A percentile compares a stretch with the other conserved stretches of the same genome.
These are phyloP conservation scores for Mungos mungo DNA, from an alignment of 2,113 vertebrate genomes.

Conservation along the genomic window DNA sequence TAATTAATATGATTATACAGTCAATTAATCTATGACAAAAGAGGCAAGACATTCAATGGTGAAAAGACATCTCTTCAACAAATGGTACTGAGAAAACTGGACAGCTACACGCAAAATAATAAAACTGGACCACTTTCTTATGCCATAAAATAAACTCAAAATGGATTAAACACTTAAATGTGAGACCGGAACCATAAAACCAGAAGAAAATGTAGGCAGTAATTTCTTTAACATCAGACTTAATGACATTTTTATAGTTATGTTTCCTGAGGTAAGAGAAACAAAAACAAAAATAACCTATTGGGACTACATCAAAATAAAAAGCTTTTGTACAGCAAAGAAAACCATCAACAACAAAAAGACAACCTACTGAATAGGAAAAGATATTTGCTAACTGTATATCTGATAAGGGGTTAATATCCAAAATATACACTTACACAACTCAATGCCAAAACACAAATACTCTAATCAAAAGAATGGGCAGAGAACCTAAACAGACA, in stretches of 20 bases:
- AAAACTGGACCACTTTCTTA: not conserved
- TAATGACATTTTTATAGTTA: not conserved
- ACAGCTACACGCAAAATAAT: not conserved
- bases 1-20: not conserved
- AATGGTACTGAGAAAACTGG: not conserved
- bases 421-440: not conserved
- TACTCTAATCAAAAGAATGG: not conserved
- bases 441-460: not conserved
- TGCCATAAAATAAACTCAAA: not conserved
- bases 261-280: not conserved
- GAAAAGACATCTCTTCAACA: not conserved
- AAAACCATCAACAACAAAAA: not conserved
- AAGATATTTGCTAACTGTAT: not conserved
- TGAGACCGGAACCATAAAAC: not conserved
- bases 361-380: not conserved
- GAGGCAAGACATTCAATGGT: not conserved
- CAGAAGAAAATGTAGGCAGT: not conserved
- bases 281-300: not conserved
- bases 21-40: not conserved
- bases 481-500: not conserved
- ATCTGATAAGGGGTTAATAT: not conserved
- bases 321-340: not conserved
- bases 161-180: not conserved
- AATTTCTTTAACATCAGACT: not conserved
- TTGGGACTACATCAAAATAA: not conserved